Evolutionary conservation across 2,113 vertebrate species (phyloP).

Genomic region (Centrocercus urophasianus): DNA sequence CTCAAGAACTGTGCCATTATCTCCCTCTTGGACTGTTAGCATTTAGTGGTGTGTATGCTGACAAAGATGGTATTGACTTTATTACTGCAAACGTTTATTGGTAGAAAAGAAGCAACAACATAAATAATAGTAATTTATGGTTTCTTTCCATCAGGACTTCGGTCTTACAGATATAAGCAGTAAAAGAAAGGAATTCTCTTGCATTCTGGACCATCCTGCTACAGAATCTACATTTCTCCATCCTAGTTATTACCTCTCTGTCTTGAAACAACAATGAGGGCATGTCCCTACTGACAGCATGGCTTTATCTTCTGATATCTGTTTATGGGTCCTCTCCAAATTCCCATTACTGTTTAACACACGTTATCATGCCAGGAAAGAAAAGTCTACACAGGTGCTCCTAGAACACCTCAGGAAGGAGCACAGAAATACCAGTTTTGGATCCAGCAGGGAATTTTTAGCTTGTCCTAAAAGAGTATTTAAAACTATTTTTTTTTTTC

Average conservation of each 20-base stretch:
- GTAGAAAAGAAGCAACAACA: not conserved
- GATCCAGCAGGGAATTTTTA: not conserved
- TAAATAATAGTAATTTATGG: conserved; percentile 5
- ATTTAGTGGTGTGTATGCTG: not conserved
- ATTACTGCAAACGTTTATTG: not conserved
- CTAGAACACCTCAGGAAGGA: not conserved
- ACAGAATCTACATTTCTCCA: not conserved
- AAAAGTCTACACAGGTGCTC: not conserved
- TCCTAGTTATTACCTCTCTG: not conserved
- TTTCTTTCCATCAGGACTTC: conserved; percentile 15
- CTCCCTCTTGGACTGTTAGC: not conserved
- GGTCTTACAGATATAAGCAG: not conserved
- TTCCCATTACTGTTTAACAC: not conserved
- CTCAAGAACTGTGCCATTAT: accelerated
- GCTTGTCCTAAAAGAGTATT: not conserved
- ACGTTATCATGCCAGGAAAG: not conserved
- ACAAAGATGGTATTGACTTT: conserved; percentile 11
- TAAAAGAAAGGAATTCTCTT: not conserved
- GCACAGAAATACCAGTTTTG: not conserved
- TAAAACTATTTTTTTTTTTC: not conserved
- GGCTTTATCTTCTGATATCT: not conserved
- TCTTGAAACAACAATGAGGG: not conserved
- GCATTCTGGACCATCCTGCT: not conserved
- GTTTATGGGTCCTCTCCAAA: accelerated
- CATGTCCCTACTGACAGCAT: not conserved